Conservation (phyloP, 1,140 invertebrate species). For the Stenopsyche tienmushanensis region DNA sequence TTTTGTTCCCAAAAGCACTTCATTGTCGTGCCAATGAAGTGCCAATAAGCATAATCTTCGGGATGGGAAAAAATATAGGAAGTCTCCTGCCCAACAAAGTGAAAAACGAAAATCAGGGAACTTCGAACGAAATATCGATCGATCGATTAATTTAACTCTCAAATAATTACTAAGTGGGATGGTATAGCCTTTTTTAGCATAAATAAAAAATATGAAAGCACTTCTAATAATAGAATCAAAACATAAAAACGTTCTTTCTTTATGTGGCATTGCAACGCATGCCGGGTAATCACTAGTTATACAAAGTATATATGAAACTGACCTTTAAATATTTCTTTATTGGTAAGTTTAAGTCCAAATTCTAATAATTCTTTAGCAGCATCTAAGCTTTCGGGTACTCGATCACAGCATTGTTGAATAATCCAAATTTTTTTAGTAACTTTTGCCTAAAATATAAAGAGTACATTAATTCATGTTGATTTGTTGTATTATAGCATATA, state of each 20-base stretch:
- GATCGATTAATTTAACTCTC: too few species aligned
- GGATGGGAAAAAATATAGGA: conserved; percentile 12
- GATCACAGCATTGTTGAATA: conserved; percentile 75
- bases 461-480: conserved; percentile 32
- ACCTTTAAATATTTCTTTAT: conserved; percentile 62
- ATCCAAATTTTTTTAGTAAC: conserved; percentile 81
- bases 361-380: conserved; percentile 71
- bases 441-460: conserved; percentile 59
- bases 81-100: too few species aligned
- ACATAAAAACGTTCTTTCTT: too few species aligned
- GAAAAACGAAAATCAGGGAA: too few species aligned
- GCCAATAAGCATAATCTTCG: too few species aligned
- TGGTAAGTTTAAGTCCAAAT: conserved; percentile 72
- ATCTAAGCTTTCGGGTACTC: conserved; percentile 72
- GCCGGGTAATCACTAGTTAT: too few species aligned
- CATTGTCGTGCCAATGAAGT: too few species aligned
- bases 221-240: conserved; percentile 8
- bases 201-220: conserved; percentile 2
- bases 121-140: too few species aligned
- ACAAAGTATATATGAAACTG: conserved; percentile 43
- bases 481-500: background rate
- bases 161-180: too few species aligned
- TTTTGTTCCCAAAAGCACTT: too few species aligned
- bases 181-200: too few species aligned
- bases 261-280: too few species aligned